These are phyloP conservation scores for Tenebrosternarchus preto DNA, from an alignment of 2,113 vertebrate genomes.

Conservation along the genomic window DNA sequence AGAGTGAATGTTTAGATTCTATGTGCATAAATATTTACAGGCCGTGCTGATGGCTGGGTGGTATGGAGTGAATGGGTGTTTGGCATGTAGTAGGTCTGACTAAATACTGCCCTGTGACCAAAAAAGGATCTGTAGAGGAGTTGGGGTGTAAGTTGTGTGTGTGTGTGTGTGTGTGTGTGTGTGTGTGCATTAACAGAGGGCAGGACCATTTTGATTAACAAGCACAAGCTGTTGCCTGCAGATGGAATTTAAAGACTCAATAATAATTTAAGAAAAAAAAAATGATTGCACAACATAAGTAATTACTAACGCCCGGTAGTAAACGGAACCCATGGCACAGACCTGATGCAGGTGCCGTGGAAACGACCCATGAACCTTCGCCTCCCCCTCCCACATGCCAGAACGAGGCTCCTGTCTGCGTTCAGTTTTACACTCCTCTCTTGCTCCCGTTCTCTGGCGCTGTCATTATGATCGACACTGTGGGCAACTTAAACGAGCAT, in stretches of 20 bases:
- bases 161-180: slow-evolving; percentile 4
- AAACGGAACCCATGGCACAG: neutral
- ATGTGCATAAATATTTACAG: slow-evolving; percentile 53
- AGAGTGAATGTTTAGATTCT: slow-evolving; percentile 44
- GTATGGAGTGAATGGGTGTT: slow-evolving; percentile 11
- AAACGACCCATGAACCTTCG: neutral
- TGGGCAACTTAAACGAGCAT: neutral
- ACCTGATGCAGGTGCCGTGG: neutral
- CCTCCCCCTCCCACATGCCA: no score
- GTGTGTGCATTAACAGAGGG: slow-evolving; percentile 7
- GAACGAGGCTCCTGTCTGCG: no score
- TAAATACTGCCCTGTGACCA: slow-evolving; percentile 17
- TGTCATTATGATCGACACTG: neutral
- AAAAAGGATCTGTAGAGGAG: slow-evolving; percentile 36
- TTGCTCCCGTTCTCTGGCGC: neutral
- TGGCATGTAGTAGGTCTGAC: slow-evolving; percentile 30
- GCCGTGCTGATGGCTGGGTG: neutral
- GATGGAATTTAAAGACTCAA: slow-evolving; percentile 19
- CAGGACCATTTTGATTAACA: neutral
- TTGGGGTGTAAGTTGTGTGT: neutral
- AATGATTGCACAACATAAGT: neutral
- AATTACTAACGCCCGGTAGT: neutral
- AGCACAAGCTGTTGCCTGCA: neutral
- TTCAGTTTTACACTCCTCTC: no score
- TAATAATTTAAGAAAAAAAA: neutral